Conservation (phyloP, 2,113 vertebrate genomes). For the Zosterops hypoxanthus region DNA sequence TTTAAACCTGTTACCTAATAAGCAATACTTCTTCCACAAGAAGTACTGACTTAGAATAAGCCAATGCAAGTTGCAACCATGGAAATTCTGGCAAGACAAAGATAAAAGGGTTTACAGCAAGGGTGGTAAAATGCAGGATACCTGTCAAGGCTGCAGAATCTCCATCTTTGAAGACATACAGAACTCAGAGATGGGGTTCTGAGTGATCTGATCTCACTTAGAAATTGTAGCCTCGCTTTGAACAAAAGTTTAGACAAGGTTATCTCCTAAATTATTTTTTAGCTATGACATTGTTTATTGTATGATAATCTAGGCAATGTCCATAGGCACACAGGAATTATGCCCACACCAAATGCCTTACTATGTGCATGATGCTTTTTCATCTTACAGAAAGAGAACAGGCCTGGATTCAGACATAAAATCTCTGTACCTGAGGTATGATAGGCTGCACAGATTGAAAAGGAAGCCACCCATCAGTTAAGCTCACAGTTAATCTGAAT, state of each 20-base stretch:
- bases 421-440: neutral
- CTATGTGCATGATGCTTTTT: neutral
- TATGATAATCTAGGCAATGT: neutral
- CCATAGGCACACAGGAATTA: neutral
- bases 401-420: neutral
- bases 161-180: neutral
- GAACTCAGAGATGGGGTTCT: neutral
- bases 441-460: neutral
- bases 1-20: neutral
- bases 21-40: neutral
- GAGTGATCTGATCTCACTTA: neutral
- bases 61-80: neutral
- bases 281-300: neutral
- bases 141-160: neutral
- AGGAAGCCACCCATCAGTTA: neutral
- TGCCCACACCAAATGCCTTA: neutral
- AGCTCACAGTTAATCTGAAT: neutral
- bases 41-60: neutral
- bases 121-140: neutral
- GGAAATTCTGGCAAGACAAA: neutral
- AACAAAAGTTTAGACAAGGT: neutral
- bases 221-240: neutral
- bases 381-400: neutral
- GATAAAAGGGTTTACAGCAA: neutral
- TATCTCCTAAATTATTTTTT: neutral